Evolutionary conservation across 2,797 vertebrate genomes (phyloP), one percentile per base, ranked within the genome.

Genomic region (Propithecus perrieri): DNA sequence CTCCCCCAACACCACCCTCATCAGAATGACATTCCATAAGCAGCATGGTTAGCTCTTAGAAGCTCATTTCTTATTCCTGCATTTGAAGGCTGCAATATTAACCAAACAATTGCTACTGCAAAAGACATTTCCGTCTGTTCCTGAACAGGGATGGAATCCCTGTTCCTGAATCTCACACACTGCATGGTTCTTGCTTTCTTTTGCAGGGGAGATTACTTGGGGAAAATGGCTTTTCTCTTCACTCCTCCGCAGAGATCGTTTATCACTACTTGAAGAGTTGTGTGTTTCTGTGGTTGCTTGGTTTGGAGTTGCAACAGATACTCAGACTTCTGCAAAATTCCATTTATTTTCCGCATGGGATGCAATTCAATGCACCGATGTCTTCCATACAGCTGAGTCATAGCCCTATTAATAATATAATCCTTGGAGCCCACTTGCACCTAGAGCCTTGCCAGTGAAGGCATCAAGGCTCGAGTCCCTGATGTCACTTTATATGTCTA

Each of bases 281-380:
- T 50, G 50, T 67, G 43, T 78, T 85, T 95, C 87, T 90, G 59
- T 18, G 38, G 57, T 74, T 76, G 43, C 85, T 74, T 75, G 92
- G 79, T 96, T 93, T 96, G 76, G 43, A 86, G 80, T 48, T 57
- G 76, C 80, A 46, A 28, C 83, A 95, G 63, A 94, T 28, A 85
- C 57, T 41, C 28, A 26, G 78, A 50, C 69, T 74, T 94, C 30
- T 90, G 59, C 81, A 95, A 80, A 95, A 50, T 86, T 89, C 65
- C 53, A 11, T 18, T 59, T 79, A 12, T 85, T 89, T 93, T 69
- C 81, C 17, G 72, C 53, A 38, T 65, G 76, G 84, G 96, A 92
- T 55, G 67, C 46, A 87, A 53, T 46, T 35, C 50, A 41, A 7
- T 8, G 9, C 35, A 41, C 7, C 0, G 1, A 59, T 9, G 11